A percentile compares a stretch with the other conserved stretches of the same genome.
Conservation (phyloP, 2,888 invertebrate species). For the Andrena marginata region DNA sequence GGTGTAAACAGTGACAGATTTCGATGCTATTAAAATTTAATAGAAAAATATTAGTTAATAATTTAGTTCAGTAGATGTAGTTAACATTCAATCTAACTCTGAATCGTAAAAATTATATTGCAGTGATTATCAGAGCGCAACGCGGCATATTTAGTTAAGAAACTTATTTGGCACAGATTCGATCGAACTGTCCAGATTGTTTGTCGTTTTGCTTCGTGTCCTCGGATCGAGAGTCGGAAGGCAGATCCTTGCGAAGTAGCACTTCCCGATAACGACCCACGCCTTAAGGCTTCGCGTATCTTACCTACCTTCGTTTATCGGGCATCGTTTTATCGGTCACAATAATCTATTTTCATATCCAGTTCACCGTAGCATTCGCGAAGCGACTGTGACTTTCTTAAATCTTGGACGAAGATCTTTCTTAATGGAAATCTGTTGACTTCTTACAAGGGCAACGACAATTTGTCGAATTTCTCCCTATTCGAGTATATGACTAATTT, state of each 20-base stretch:
- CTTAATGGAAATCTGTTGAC: background rate
- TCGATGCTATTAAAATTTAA: no score
- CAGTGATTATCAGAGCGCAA: background rate
- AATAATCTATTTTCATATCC: constrained; percentile 57
- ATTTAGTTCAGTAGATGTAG: background rate
- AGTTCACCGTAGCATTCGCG: constrained; percentile 31
- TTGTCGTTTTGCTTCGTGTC: constrained; percentile 27
- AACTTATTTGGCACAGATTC: constrained; percentile 24
- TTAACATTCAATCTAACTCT: background rate
- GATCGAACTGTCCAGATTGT: constrained; percentile 21
- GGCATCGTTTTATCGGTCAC: constrained; percentile 44
- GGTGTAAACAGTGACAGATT: no score
- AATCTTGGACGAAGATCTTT: constrained; percentile 28
- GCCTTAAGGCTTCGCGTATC: constrained; percentile 23
- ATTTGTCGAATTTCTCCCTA: no score
- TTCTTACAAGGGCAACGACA: no score
- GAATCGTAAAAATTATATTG: background rate
- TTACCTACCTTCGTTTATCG: constrained; percentile 15
- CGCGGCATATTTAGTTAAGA: constrained; percentile 19
- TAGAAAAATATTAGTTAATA: background rate
- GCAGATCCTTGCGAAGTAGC: constrained; percentile 34
- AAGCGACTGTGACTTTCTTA: constrained; percentile 27
- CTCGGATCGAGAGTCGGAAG: constrained; percentile 22
- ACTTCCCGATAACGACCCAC: constrained; percentile 45
- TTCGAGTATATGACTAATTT: no score